phyloP scores from a whole-genome alignment of 2,113 vertebrate species.

The Plecotus auritus region DNA sequence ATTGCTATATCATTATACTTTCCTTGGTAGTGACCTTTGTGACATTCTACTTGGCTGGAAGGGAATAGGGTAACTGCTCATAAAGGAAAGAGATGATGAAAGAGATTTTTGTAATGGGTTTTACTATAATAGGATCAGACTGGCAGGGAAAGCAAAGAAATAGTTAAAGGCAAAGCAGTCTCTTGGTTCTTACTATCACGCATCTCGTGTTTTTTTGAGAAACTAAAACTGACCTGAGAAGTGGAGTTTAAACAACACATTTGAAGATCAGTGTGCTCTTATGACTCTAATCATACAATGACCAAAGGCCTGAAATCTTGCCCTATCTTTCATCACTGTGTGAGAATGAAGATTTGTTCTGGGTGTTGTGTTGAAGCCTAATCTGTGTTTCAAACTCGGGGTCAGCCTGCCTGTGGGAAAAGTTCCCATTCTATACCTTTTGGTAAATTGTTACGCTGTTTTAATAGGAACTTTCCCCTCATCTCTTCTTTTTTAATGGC shows the following conservation, averaged over 20 bases:
- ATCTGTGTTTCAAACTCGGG: neutral
- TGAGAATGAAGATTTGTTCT: neutral
- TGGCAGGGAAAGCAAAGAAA: neutral
- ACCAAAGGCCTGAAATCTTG: neutral
- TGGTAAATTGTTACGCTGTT: neutral
- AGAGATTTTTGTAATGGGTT: conserved; percentile 11
- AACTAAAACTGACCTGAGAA: neutral
- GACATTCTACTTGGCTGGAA: neutral
- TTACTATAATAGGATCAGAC: neutral
- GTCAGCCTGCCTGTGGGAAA: neutral
- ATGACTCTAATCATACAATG: neutral
- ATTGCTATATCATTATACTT: conserved; percentile 5
- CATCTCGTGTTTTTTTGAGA: neutral
- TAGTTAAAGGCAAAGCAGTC: neutral
- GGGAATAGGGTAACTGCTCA: neutral
- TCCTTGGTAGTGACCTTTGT: conserved; percentile 20
- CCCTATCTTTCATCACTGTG: neutral
- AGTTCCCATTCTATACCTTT: neutral
- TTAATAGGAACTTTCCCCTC: neutral
- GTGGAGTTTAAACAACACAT: neutral
- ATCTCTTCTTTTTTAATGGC: neutral
- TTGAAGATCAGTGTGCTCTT: neutral
- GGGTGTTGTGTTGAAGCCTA: neutral
- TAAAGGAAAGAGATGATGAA: conserved; percentile 11
- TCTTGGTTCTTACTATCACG: neutral